Conservation (phyloP, 37 sponge, comb jelly and placozoan species). For the Beroe ovata region DNA sequence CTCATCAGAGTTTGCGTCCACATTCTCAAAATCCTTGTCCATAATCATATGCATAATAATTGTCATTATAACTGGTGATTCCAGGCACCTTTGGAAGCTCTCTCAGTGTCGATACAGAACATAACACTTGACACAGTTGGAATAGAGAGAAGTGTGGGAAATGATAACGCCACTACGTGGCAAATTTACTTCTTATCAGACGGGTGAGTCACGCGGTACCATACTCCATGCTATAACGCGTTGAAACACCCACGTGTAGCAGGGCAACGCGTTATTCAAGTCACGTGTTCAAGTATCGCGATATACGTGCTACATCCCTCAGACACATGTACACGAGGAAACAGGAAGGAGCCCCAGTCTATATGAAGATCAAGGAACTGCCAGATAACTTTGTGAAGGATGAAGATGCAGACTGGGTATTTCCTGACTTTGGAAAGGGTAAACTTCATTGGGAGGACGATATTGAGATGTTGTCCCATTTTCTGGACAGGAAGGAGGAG, state of each 20-base stretch:
- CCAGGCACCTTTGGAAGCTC: neutral
- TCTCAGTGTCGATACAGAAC: constrained; percentile 8
- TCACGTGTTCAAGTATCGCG: neutral
- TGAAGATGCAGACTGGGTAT: constrained; percentile 44
- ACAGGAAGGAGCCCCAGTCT: constrained; percentile 30
- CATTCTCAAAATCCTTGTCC: neutral
- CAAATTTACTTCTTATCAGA: constrained; percentile 10
- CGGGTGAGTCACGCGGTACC: neutral
- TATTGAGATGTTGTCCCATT: constrained; percentile 87
- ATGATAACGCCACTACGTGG: constrained; percentile 34
- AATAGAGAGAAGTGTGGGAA: neutral
- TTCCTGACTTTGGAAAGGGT: constrained; percentile 68
- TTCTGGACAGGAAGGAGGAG: constrained; percentile 88
- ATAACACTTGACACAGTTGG: constrained; percentile 22
- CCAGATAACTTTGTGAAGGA: constrained; percentile 57
- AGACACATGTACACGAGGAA: constrained; percentile 62
- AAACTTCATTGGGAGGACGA: constrained; percentile 92
- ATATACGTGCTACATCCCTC: neutral
- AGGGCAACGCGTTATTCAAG: too few species aligned
- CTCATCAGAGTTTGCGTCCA: neutral
- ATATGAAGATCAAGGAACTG: constrained; percentile 48
- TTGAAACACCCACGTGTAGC: too few species aligned
- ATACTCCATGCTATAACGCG: too few species aligned
- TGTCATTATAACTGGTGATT: too few species aligned
- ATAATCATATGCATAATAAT: too few species aligned